Conservation (phyloP, 1,140 invertebrate species). For the Panagrolaimus sp. region DNA sequence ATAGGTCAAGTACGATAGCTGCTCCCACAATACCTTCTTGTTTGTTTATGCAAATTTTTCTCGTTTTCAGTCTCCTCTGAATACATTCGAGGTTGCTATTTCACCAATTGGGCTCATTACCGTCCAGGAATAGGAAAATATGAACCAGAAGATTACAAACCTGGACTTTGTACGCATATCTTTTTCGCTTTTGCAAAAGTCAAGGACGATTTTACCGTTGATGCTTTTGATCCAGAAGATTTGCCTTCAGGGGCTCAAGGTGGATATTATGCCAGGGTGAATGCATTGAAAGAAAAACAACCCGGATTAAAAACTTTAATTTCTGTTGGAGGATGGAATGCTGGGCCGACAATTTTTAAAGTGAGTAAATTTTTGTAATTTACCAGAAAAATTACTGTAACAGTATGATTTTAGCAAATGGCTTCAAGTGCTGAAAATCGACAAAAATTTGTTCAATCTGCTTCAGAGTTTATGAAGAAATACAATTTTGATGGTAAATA, state of each 20-base stretch:
- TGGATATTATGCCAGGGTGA: neutral
- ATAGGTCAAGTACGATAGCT: too few species aligned
- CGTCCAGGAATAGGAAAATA: constrained; percentile 85
- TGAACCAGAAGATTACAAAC: constrained; percentile 35
- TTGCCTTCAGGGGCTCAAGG: neutral
- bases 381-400: neutral
- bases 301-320: constrained; percentile 5
- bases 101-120: constrained; percentile 96
- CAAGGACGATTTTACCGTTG: neutral
- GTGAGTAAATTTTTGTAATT: neutral
- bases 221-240: neutral
- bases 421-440: neutral
- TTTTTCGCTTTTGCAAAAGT: constrained; percentile 25
- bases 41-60: too few species aligned
- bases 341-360: too few species aligned
- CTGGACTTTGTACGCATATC: constrained; percentile 27
- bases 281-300: neutral
- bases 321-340: neutral
- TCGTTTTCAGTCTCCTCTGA: constrained; percentile 10
- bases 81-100: constrained; percentile 70
- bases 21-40: too few species aligned
- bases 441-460: neutral
- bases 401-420: neutral
- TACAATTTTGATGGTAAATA: neutral
- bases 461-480: neutral